These are phyloP conservation scores for Syndactyla subalaris DNA, from an alignment of 2,797 vertebrate species.

Conservation along the genomic window DNA sequence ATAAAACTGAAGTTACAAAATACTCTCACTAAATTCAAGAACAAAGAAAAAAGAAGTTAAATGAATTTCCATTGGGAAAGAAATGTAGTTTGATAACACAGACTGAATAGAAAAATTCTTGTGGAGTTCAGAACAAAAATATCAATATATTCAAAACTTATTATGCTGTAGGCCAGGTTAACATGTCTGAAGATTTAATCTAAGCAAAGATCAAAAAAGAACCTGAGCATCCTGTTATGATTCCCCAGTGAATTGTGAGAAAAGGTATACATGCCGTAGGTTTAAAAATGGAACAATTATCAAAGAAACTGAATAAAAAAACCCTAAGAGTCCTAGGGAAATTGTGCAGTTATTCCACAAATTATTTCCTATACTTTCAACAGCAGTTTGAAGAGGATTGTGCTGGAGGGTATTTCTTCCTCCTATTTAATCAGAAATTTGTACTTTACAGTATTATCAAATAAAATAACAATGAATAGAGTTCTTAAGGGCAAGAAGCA, in stretches of 20 bases:
- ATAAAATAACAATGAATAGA: neutral
- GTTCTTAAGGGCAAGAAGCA: neutral
- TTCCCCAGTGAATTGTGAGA: neutral
- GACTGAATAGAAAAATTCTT: neutral
- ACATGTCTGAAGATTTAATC: neutral
- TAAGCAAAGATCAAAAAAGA: neutral
- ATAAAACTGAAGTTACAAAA: conserved; percentile 10
- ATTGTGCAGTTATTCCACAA: neutral
- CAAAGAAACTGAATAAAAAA: neutral
- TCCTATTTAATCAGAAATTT: neutral
- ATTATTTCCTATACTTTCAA: neutral
- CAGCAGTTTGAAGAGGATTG: neutral
- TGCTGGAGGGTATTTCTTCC: neutral
- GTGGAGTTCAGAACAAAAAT: neutral
- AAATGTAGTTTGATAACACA: neutral
- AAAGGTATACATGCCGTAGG: neutral
- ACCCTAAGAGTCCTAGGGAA: neutral
- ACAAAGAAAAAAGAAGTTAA: neutral
- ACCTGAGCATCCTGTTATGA: neutral
- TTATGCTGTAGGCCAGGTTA: neutral
- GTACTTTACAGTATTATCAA: neutral
- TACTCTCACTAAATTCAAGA: neutral
- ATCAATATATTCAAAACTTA: neutral
- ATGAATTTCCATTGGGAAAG: neutral
- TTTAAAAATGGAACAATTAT: neutral